A percentile compares a stretch with the other conserved stretches of the same genome.
phyloP scores from a whole-genome alignment of 2,797 vertebrate species.

The Myripristis jacobus region DNA sequence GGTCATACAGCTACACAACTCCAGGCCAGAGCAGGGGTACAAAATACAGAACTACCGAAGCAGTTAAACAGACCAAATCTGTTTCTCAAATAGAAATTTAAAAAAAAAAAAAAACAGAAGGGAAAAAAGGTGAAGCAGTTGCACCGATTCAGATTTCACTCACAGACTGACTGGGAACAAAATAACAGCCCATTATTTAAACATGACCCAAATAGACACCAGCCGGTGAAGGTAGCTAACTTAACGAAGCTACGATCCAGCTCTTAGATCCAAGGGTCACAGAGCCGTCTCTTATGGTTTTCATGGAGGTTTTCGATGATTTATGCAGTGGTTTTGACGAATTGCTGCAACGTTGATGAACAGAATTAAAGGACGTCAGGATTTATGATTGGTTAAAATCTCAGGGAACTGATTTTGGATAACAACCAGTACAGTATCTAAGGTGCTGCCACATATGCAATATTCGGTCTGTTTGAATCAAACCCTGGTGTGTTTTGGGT shows the following conservation, averaged over 20 bases:
- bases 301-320: conserved; percentile 11
- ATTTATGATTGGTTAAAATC: background rate
- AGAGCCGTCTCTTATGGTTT: conserved; percentile 1
- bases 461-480: too few species aligned
- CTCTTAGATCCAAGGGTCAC: background rate
- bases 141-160: background rate
- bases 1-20: conserved; percentile 34
- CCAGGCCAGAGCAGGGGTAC: conserved; percentile 24
- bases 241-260: background rate
- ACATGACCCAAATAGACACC: background rate
- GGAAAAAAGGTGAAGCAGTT: background rate
- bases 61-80: conserved; percentile 24
- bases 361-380: background rate
- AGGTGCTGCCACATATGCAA: too few species aligned
- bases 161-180: background rate
- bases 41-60: conserved; percentile 25
- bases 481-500: too few species aligned
- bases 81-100: conserved; percentile 37
- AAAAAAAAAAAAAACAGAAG: background rate
- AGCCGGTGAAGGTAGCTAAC: conserved; percentile 1
- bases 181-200: background rate
- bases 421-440: too few species aligned
- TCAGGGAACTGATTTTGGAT: background rate
- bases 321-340: background rate
- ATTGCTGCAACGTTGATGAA: background rate